Conservation (phyloP, 2,113 vertebrate species). For the Tragelaphus imberbis region DNA sequence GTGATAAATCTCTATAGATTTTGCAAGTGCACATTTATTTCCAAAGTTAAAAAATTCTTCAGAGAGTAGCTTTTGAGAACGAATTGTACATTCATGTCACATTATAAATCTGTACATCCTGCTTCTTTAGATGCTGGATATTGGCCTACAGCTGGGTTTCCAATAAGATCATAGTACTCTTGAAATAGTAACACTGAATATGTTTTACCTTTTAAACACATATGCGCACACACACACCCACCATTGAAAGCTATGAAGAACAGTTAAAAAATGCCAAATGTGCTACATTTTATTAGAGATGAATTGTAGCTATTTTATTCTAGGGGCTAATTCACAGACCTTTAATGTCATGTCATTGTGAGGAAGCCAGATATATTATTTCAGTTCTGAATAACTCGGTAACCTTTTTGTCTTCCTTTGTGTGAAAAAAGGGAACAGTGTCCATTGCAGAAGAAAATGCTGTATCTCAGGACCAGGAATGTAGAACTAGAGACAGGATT, state of each 20-base stretch:
- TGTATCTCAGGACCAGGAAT: not conserved
- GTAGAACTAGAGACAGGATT: not conserved
- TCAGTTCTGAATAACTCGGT: not conserved
- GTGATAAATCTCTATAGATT: not conserved
- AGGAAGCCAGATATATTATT: not conserved
- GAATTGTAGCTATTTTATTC: not conserved
- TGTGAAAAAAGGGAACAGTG: not conserved
- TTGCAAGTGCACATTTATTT: constrained; percentile 40
- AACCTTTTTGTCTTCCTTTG: not conserved
- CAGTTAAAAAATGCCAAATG: not conserved
- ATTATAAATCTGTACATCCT: not conserved
- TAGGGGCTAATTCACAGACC: not conserved
- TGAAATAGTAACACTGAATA: not conserved
- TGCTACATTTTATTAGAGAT: not conserved
- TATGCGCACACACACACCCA: not conserved
- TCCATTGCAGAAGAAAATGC: not conserved
- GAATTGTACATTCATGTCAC: not conserved
- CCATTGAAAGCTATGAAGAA: not conserved
- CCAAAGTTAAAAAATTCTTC: not conserved
- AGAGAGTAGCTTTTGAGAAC: not conserved
- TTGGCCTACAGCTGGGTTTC: not conserved
- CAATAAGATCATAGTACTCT: not conserved
- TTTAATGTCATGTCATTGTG: not conserved
- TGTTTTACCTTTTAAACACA: not conserved
- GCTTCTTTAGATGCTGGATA: not conserved